Conservation (phyloP, 2,797 vertebrate genomes). For the Sebastes nivosus region DNA sequence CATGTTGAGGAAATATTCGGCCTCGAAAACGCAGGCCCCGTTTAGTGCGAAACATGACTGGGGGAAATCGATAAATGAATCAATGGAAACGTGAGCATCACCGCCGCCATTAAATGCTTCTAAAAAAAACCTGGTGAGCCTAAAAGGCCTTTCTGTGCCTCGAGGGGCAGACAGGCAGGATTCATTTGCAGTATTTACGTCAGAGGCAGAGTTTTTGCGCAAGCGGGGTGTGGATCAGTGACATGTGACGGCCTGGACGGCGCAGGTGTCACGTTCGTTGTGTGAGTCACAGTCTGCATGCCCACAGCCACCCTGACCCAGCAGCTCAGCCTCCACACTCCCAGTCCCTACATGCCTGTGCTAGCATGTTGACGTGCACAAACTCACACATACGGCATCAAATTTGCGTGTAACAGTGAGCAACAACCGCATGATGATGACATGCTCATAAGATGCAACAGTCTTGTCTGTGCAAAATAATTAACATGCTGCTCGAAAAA, state of each 20-base stretch:
- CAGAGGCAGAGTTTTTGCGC: constrained; percentile 43
- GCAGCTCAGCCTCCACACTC: constrained; percentile 44
- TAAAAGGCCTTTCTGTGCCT: constrained; percentile 18
- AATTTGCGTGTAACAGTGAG: background rate
- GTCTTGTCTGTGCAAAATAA: constrained; percentile 14
- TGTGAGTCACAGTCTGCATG: constrained; percentile 71
- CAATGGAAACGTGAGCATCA: constrained; percentile 39
- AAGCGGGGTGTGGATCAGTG: constrained; percentile 50
- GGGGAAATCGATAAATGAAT: constrained; percentile 65
- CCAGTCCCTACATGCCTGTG: constrained; percentile 46
- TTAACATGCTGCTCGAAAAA: background rate
- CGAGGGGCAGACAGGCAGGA: constrained; percentile 20
- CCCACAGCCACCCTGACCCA: constrained; percentile 11
- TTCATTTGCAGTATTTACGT: constrained; percentile 37
- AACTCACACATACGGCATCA: constrained; percentile 13
- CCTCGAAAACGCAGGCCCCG: background rate
- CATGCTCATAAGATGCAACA: constrained; percentile 2
- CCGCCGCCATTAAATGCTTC: constrained; percentile 5
- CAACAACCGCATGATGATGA: constrained; percentile 15
- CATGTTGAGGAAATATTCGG: constrained; percentile 63
- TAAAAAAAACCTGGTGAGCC: background rate
- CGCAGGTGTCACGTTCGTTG: constrained; percentile 55
- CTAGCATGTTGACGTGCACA: constrained; percentile 47
- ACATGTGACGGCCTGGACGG: constrained; percentile 38
- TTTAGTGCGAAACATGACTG: constrained; percentile 35